Percentiles rank a stretch among this genome's conserved stretches.
phyloP scores from a whole-genome alignment of 2,113 vertebrate species.

The Holacanthus passer region DNA sequence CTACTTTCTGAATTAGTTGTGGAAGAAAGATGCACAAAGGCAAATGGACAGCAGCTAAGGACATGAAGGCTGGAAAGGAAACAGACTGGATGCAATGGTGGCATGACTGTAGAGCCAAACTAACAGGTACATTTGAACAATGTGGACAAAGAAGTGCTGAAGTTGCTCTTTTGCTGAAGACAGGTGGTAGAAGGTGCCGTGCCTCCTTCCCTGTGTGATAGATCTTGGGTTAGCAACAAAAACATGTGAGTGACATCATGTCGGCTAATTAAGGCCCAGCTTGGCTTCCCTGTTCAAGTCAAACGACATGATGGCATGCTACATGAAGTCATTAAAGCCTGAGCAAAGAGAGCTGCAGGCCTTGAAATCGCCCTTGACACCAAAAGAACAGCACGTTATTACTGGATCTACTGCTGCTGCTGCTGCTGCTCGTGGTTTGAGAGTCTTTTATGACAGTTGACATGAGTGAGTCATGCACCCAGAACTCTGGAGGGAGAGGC shows the following conservation, averaged over 20 bases:
- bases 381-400: conserved; percentile 48
- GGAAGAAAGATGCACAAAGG: conserved; percentile 7
- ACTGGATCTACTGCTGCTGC: conserved; percentile 15
- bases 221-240: background rate
- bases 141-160: background rate
- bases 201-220: background rate
- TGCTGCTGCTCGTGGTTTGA: conserved; percentile 40
- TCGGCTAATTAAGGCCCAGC: conserved; percentile 21
- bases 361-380: conserved; percentile 70
- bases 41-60: conserved; percentile 20
- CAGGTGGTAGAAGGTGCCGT: background rate
- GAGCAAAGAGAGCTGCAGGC: conserved; percentile 50
- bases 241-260: conserved; percentile 9
- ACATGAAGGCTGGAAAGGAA: conserved; percentile 34
- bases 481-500: conserved; percentile 33
- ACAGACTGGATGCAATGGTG: conserved; percentile 23
- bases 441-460: conserved; percentile 69
- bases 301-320: conserved; percentile 21
- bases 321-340: conserved; percentile 23
- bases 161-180: conserved; percentile 4
- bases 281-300: conserved; percentile 1
- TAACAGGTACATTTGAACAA: conserved; percentile 33
- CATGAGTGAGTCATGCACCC: conserved; percentile 59
- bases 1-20: conserved; percentile 30
- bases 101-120: conserved; percentile 13